phyloP scores from a whole-genome alignment of 2,113 vertebrate species.

The Smithornis capensis region DNA sequence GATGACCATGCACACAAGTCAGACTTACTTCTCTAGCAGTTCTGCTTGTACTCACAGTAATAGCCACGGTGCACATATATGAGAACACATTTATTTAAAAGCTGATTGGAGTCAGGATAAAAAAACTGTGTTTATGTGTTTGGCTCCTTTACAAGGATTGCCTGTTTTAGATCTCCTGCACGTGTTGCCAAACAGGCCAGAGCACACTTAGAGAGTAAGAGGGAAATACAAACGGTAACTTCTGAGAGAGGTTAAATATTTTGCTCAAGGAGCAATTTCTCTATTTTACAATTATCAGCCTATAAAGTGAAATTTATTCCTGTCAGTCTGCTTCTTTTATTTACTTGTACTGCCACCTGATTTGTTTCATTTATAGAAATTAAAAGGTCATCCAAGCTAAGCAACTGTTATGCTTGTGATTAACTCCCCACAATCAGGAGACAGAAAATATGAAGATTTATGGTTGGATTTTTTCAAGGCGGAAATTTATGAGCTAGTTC shows the following conservation, averaged over 20 bases:
- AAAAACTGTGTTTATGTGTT: neutral
- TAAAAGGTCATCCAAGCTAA: slow-evolving; percentile 2
- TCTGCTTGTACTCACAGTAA: neutral
- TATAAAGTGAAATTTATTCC: slow-evolving; percentile 17
- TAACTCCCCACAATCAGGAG: slow-evolving; percentile 23
- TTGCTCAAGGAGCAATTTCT: neutral
- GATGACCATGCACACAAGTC: neutral
- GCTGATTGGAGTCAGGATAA: neutral
- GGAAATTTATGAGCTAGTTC: slow-evolving; percentile 23
- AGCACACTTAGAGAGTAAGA: neutral
- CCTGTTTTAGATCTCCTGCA: neutral
- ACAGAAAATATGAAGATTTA: slow-evolving; percentile 51
- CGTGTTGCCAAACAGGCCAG: neutral
- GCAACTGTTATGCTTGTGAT: slow-evolving; percentile 32
- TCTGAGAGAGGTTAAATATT: neutral
- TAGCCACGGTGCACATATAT: neutral
- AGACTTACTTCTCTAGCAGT: neutral
- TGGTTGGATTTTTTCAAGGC: slow-evolving; percentile 39
- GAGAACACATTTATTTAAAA: neutral
- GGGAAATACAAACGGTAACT: neutral
- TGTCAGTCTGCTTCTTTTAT: neutral
- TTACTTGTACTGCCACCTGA: neutral
- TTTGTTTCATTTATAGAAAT: slow-evolving; percentile 30
- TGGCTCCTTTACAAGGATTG: neutral
- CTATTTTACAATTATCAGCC: neutral